These are phyloP conservation scores for Phaonia tiefii DNA, from an alignment of 2,888 invertebrate species.

Conservation along the genomic window DNA sequence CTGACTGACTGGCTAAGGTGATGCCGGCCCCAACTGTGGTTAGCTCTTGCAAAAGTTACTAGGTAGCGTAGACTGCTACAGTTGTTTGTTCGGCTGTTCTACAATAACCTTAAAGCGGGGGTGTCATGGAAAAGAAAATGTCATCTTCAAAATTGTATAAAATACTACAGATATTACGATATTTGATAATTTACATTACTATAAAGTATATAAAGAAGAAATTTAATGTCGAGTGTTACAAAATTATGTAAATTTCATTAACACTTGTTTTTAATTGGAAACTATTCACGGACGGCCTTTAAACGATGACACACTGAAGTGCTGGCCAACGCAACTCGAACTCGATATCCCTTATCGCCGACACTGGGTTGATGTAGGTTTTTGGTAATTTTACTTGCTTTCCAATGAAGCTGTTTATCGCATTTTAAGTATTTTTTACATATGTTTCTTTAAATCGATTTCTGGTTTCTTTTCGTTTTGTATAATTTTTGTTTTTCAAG, in stretches of 20 bases:
- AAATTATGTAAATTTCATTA: constrained; percentile 53
- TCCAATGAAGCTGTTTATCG: neutral
- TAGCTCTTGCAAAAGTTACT: no score
- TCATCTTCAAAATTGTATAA: constrained; percentile 8
- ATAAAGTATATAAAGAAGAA: constrained; percentile 21
- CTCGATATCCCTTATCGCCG: neutral
- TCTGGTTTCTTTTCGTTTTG: neutral
- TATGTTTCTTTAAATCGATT: constrained; percentile 22
- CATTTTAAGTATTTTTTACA: neutral
- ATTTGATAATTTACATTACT: neutral
- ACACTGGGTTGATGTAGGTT: neutral
- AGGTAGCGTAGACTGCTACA: no score
- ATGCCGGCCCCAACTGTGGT: neutral
- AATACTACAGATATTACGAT: no score
- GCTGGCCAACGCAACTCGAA: no score
- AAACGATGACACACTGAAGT: neutral
- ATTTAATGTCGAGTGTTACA: constrained; percentile 31
- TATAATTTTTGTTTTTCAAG: neutral
- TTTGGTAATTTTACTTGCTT: neutral
- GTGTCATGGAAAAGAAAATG: neutral
- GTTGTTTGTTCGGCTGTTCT: no score
- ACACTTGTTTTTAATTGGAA: constrained; percentile 8
- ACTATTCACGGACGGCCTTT: neutral
- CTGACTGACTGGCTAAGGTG: neutral
- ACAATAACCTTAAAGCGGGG: no score